These are phyloP conservation scores for Microctenopoma stevenorrisi DNA, from an alignment of 2,797 vertebrate species.

Conservation along the genomic window DNA sequence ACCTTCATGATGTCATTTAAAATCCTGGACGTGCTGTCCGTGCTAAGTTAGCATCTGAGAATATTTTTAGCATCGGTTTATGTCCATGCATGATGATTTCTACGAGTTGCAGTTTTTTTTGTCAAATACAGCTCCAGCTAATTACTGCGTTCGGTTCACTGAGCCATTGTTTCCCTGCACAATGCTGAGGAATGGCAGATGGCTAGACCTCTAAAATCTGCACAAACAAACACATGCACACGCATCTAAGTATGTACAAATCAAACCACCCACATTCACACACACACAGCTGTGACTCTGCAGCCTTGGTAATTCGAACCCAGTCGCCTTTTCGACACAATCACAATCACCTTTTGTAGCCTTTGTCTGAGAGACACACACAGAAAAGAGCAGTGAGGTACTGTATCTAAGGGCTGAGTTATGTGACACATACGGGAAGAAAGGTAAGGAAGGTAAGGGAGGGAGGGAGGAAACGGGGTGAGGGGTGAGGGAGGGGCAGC, in stretches of 20 bases:
- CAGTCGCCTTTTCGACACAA: conserved; percentile 28
- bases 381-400: conserved; percentile 48
- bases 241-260: neutral
- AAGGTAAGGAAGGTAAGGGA: conserved; percentile 39
- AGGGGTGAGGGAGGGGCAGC: neutral
- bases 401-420: conserved; percentile 33
- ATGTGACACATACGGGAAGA: conserved; percentile 47
- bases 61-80: neutral
- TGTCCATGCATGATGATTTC: neutral
- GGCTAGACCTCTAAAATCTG: conserved; percentile 6
- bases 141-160: conserved; percentile 46
- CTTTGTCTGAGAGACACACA: conserved; percentile 27
- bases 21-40: conserved; percentile 49
- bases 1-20: conserved; percentile 57
- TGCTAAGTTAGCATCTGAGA: conserved; percentile 37
- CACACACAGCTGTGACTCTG: neutral
- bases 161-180: conserved; percentile 35
- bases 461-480: conserved; percentile 8
- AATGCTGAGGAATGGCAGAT: conserved; percentile 41
- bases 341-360: conserved; percentile 37
- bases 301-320: conserved; percentile 50
- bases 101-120: neutral
- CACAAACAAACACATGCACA: neutral
- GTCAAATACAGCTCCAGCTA: neutral
- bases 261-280: conserved; percentile 12